Evolutionary conservation across 2,113 vertebrate species (phyloP).

Genomic region (Geococcyx californianus): DNA sequence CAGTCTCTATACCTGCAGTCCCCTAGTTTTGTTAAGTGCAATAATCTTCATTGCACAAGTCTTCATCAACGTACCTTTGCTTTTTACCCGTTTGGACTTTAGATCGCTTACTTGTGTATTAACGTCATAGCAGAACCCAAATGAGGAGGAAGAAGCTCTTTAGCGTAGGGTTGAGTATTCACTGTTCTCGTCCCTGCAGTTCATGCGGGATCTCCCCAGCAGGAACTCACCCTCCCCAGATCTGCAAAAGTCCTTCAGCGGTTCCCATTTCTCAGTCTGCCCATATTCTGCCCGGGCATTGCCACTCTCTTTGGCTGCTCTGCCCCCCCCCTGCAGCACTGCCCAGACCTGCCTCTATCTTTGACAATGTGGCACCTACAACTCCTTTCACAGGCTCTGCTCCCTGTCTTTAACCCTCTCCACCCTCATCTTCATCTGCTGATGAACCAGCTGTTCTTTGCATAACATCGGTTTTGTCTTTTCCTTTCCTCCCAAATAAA

Average conservation of each 20-base stretch:
- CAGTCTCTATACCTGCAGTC: not conserved
- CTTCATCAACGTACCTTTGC: not conserved
- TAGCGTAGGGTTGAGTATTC: not conserved
- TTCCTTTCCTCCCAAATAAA: not conserved
- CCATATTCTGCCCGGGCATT: not conserved
- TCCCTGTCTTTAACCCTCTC: not conserved
- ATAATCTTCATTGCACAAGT: not conserved
- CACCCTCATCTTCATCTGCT: not conserved
- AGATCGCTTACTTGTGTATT: not conserved
- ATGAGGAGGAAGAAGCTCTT: not conserved
- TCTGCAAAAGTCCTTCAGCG: not conserved
- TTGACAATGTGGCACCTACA: not conserved
- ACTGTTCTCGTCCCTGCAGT: not conserved
- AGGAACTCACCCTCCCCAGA: not conserved
- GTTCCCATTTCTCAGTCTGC: not conserved
- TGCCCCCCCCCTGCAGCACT: not conserved
- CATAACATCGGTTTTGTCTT: not conserved
- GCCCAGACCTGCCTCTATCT: not conserved
- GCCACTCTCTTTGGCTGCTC: not conserved
- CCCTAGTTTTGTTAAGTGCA: not conserved
- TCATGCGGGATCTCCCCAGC: not conserved
- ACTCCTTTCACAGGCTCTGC: not conserved
- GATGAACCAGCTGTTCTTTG: not conserved
- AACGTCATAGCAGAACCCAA: not conserved
- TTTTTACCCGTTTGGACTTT: not conserved